Base-by-base conservation (phyloP, 2,888 invertebrate genomes). In the Chaetogeoica ovagalla region DNA sequence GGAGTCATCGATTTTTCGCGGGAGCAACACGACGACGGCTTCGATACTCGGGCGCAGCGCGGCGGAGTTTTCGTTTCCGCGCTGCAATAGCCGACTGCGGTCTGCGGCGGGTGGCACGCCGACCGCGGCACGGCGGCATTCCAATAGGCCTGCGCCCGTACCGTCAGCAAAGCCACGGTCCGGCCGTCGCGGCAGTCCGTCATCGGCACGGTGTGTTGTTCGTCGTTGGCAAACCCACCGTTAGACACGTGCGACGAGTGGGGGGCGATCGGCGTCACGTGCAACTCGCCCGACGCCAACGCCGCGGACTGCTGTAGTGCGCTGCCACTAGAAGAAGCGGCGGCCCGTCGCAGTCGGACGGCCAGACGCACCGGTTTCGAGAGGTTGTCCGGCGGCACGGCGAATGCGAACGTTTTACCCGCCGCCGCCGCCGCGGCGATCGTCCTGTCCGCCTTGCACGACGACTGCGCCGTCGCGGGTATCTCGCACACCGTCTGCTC, bases 401-500 rank as follows among this genome's bases (percentile, higher is more conserved):
- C 39, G 43, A 66, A 66, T 3, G 66, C 43, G 17, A 39, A 66
- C 66, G 39, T 48, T 6, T 21, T 39, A 15, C 43, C 66, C n/a
- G 15, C 21, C 9, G 43, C 21, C 48, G 43, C 43, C 43, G 21
- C 39, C 21, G 43, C 43, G 15, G 43, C 4, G 30, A 4, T 4
- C 15, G 66, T n/a, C 39, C 43, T 9, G 43, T 43, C 43, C 8
- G 30, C 37, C 7, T 1, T 43, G 43, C 30, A 30, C 30, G 30
- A 30, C 30, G 30, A 30, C 30, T 30, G 43, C 43, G 43, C 21
- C 4, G 65, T 3, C 23, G 48, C 48, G 15, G 68, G 68, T 7
- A 68, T 48, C 48, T 68, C 68, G 23, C 68, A 68, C 48, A 48
- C 68, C 68, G 48, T 48, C 48, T 21, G 68, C 17, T 68, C 68